Evolutionary conservation across 2,888 invertebrate species (phyloP).

Genomic region (Leptogaster cylindrica): DNA sequence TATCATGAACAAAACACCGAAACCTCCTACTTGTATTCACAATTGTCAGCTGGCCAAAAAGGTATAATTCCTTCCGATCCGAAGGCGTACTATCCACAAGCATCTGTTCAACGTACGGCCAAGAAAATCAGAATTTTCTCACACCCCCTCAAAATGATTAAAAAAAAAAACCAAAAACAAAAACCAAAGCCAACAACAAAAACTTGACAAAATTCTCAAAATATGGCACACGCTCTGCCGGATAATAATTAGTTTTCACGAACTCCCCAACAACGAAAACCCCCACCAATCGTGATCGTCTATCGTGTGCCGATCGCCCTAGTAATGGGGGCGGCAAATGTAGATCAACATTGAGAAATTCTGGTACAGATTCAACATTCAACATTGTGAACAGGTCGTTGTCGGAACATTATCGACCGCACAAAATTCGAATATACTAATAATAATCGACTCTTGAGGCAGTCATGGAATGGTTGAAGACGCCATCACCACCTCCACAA

Average conservation of each 20-base stretch:
- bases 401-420: not conserved
- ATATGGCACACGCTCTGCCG: not conserved
- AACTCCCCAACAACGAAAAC: no score
- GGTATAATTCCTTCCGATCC: no score
- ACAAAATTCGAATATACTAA: conserved; percentile 11
- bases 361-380: no score
- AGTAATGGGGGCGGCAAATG: conserved; percentile 13
- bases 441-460: not conserved
- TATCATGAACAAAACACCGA: no score
- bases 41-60: no score
- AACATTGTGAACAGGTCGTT: no score
- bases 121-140: no score
- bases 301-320: conserved; percentile 10
- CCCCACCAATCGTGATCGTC: not conserved
- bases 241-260: conserved; percentile 1
- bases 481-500: conserved; percentile 12
- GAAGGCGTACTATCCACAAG: no score
- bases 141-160: conserved; percentile 14
- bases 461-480: not conserved
- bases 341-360: no score
- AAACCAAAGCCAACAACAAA: not conserved
- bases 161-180: not conserved
- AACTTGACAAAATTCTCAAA: not conserved
- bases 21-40: no score
- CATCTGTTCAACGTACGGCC: no score